These are phyloP conservation scores for Leucophora obtusa DNA, from an alignment of 2,888 invertebrate genomes.

Conservation along the genomic window DNA sequence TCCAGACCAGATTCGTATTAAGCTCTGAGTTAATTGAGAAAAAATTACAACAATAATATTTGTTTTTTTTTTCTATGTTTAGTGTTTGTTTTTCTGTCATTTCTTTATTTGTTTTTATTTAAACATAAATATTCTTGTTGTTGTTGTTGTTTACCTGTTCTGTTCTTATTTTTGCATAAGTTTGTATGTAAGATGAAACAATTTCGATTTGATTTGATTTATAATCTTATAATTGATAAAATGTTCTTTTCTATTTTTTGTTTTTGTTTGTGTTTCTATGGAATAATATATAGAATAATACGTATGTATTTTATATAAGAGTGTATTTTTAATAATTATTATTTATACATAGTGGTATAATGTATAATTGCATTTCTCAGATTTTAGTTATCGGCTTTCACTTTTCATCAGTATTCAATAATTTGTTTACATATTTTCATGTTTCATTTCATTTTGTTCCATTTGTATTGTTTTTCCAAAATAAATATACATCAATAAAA, in stretches of 20 bases:
- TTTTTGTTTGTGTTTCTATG: slow-evolving; percentile 53
- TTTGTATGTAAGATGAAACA: slow-evolving; percentile 48
- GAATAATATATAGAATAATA: slow-evolving; percentile 24
- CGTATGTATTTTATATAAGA: background rate
- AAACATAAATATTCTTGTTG: slow-evolving; percentile 68
- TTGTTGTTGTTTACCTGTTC: slow-evolving; percentile 60
- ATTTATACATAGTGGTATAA: background rate
- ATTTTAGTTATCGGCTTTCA: too few species aligned
- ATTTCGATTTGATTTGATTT: slow-evolving; percentile 54
- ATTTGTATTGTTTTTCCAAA: slow-evolving; percentile 14
- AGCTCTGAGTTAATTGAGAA: too few species aligned
- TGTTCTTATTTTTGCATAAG: slow-evolving; percentile 53
- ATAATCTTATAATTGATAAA: slow-evolving; percentile 41
- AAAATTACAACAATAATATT: slow-evolving; percentile 11
- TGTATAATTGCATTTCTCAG: slow-evolving; percentile 37
- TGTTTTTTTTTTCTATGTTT: slow-evolving; percentile 19
- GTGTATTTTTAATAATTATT: slow-evolving; percentile 12
- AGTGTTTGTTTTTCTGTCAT: slow-evolving; percentile 26
- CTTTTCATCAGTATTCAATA: background rate
- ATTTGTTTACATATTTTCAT: background rate
- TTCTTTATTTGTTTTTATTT: slow-evolving; percentile 26
- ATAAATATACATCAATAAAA: slow-evolving; percentile 57
- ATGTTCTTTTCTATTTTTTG: slow-evolving; percentile 49
- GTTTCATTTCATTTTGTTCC: background rate
- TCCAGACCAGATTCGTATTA: too few species aligned